Base-by-base conservation (phyloP, 2,113 vertebrate genomes). In the Carassius carassius region DNA sequence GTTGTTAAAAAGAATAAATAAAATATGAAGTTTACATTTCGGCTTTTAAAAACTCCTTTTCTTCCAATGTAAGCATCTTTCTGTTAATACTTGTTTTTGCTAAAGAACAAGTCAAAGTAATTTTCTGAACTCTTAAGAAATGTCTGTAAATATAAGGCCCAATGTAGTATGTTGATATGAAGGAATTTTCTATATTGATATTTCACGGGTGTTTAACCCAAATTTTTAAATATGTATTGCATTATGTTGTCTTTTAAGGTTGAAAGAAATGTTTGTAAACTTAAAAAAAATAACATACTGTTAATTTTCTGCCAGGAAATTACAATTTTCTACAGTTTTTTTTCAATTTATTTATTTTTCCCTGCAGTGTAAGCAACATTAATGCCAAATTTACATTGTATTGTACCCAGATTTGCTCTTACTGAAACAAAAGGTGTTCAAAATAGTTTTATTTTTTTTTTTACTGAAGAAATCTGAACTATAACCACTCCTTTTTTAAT, bases 401-500 rank as follows among this genome's bases (percentile, higher is more conserved):
- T 60, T 60, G 4, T 70, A 19, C 16, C 29, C 9, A 37, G 4
- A 21, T 11, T 72, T 72, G 21, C 21, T 25, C 12, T 47, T 47
- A 16, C 21, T 25, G 13, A 47, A n/a, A 63, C 23, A 44, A 79
- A 25, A 65, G 1, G n/a, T 25, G 6, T 80, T 63, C 14, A 65
- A 47, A 65, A 47, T 0, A 80, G 16, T 80, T 47, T 37, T 47
- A 19, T 63, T 14, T 11, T 17, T 80, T 47, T 37, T 47, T 19
- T 63, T 14, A 19, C 11, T 25, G 25, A 79, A 47, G n/a, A 63
- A 47, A 80, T 65, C 13, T 47, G 23, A 80, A 62, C 58, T 25
- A 63, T 47, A 41, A 47, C n/a, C 58, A 74, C n/a, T 47, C 5
- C 35, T 47, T 41, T 65, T 65, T 44, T 65, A 80, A 80, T 62